Evolutionary conservation across 2,113 vertebrate genomes (phyloP).

Genomic region (Semicossyphus pulcher): DNA sequence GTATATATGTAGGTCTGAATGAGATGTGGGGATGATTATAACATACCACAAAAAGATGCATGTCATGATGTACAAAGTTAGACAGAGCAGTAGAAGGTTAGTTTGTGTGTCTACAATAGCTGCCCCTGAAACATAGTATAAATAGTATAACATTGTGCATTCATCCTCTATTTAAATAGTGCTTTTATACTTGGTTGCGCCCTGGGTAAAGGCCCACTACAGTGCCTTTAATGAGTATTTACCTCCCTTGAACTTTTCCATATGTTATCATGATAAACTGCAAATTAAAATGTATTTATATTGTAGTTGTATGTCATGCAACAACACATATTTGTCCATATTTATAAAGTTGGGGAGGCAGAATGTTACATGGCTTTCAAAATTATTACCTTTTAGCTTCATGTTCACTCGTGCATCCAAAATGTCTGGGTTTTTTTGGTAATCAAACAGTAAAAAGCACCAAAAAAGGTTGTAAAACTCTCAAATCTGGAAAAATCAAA

Average conservation of each 20-base stretch:
- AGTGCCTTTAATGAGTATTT: no score
- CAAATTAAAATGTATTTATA: no score
- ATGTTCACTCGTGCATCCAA: no score
- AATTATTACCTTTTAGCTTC: no score
- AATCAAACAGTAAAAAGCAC: background rate
- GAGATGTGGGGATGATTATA: background rate
- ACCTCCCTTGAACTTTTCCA: no score
- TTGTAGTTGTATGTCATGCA: no score
- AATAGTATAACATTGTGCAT: conserved; percentile 1
- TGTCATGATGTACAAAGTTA: conserved; percentile 3
- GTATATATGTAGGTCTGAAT: conserved; percentile 4
- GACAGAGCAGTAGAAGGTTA: background rate
- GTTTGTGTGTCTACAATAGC: background rate
- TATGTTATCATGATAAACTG: no score
- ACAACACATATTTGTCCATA: no score
- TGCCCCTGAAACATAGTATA: no score
- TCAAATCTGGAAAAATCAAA: background rate
- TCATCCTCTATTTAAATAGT: conserved; percentile 11
- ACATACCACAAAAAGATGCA: background rate
- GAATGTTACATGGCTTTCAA: no score
- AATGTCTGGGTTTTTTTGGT: background rate
- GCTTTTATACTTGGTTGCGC: background rate
- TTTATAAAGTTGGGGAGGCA: no score
- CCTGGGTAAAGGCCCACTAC: no score
- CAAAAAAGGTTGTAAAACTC: background rate